Percentiles rank a stretch among this genome's conserved stretches.
phyloP scores from a whole-genome alignment of 2,888 invertebrate genomes.

The Latheticus oryzae region DNA sequence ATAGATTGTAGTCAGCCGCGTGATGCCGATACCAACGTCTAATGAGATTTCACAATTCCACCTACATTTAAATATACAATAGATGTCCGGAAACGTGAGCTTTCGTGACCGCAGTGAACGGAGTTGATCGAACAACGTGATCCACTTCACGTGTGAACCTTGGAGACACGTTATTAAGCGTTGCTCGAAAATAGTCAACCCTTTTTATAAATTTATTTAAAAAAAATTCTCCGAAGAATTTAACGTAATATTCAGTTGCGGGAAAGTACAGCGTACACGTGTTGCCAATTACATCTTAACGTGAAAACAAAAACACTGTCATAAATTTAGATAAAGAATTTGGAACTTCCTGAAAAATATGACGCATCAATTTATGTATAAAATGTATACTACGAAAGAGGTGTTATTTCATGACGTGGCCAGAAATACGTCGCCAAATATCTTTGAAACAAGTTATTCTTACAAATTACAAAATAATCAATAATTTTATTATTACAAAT shows the following conservation, averaged over 20 bases:
- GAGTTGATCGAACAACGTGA: constrained; percentile 48
- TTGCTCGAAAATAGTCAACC: constrained; percentile 4
- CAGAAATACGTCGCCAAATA: constrained; percentile 47
- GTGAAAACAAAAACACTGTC: constrained; percentile 16
- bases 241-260: constrained; percentile 10
- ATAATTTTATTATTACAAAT: constrained; percentile 55
- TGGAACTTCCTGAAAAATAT: constrained; percentile 25
- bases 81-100: constrained; percentile 38
- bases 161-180: constrained; percentile 22
- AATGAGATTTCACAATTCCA: constrained; percentile 39
- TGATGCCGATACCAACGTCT: constrained; percentile 26
- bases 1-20: constrained; percentile 16
- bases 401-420: constrained; percentile 44
- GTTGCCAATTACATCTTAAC: constrained; percentile 2
- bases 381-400: constrained; percentile 27
- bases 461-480: too few species aligned
- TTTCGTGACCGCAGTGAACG: constrained; percentile 37
- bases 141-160: constrained; percentile 45
- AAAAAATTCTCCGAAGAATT: constrained; percentile 1
- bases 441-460: constrained; percentile 51
- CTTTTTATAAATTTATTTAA: constrained; percentile 2
- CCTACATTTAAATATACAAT: constrained; percentile 40
- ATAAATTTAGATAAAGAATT: constrained; percentile 12
- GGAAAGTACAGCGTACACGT: constrained; percentile 17
- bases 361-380: constrained; percentile 34